Conservation (phyloP, 2,888 invertebrate genomes). For the Epistrophella euchroma region DNA sequence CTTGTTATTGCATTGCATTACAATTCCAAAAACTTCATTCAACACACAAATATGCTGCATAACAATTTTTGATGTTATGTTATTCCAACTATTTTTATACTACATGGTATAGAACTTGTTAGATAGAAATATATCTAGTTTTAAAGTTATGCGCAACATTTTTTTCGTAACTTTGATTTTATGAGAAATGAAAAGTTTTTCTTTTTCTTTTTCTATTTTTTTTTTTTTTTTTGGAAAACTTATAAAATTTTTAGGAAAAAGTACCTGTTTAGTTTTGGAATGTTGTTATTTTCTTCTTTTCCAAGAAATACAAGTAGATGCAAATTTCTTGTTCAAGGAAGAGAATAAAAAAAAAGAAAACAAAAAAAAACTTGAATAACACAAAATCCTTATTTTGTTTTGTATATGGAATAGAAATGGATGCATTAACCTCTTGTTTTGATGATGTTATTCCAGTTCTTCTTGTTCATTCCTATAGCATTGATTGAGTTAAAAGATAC, state of each 20-base stretch:
- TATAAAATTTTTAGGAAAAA: neutral
- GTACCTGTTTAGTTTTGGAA: neutral
- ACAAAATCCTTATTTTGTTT: neutral
- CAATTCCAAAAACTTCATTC: too few species aligned
- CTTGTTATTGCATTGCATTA: too few species aligned
- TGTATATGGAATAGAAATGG: neutral
- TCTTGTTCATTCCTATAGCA: neutral
- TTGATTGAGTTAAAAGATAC: neutral
- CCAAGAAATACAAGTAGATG: neutral
- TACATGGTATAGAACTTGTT: too few species aligned
- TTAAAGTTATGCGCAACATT: slow-evolving; percentile 1
- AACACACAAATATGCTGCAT: too few species aligned
- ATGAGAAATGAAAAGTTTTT: neutral
- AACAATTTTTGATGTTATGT: neutral
- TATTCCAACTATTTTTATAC: neutral
- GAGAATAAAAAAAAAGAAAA: neutral
- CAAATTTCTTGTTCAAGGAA: neutral
- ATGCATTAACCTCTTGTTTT: slow-evolving; percentile 1
- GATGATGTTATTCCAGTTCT: neutral
- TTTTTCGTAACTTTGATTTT: neutral
- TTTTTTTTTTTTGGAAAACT: neutral
- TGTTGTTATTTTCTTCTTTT: neutral
- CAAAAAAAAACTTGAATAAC: neutral
- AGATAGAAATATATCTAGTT: neutral
- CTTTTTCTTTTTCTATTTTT: neutral